Conservation (phyloP, 2,113 vertebrate genomes). For the Oncorhynchus keta region DNA sequence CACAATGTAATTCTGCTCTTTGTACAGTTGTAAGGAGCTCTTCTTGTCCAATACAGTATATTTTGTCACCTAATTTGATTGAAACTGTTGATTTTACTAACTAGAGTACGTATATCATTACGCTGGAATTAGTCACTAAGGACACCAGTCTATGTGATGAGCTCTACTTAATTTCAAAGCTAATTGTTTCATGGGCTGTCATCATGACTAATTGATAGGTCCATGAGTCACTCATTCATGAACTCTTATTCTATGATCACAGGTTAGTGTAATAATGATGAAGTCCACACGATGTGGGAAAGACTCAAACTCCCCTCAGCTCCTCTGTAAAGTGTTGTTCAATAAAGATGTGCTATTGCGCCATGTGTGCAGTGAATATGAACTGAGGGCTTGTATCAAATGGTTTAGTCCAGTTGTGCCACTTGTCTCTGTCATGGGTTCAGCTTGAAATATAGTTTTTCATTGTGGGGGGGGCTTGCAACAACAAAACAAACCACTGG, state of each 20-base stretch:
- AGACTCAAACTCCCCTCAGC: slow-evolving; percentile 39
- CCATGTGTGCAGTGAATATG: too few relatives aligned
- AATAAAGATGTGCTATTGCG: slow-evolving; percentile 59
- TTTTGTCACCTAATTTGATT: slow-evolving; percentile 55
- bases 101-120: slow-evolving; percentile 44
- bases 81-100: slow-evolving; percentile 46
- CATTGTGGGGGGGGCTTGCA: not conserved
- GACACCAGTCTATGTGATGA: slow-evolving; percentile 41
- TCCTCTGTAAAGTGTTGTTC: slow-evolving; percentile 44
- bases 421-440: not conserved
- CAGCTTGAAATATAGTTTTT: not conserved
- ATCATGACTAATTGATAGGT: not conserved
- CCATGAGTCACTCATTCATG: not conserved
- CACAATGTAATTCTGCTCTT: slow-evolving; percentile 40
- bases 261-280: slow-evolving; percentile 13
- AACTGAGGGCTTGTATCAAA: not conserved
- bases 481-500: too few relatives aligned
- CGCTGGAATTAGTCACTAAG: slow-evolving; percentile 33
- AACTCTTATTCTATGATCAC: slow-evolving; percentile 19
- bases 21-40: slow-evolving; percentile 40
- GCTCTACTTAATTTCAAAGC: slow-evolving; percentile 42
- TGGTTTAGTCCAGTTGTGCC: not conserved
- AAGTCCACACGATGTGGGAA: slow-evolving; percentile 13
- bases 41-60: slow-evolving; percentile 46
- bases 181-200: not conserved